Base-by-base conservation (phyloP, 1,140 invertebrate genomes). In the Hycleus phaleratus region DNA sequence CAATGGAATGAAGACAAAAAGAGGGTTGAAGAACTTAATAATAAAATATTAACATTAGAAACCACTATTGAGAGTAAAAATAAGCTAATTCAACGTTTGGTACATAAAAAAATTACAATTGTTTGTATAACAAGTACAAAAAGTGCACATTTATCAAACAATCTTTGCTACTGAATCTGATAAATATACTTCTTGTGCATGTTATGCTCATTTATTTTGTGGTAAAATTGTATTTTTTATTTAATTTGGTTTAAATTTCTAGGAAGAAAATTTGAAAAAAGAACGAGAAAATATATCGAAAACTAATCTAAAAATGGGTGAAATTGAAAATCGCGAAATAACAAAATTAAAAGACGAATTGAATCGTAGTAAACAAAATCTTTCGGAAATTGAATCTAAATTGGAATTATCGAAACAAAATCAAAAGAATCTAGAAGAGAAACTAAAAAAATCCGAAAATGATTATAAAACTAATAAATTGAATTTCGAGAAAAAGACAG, bases 391-490 rank as follows among this genome's bases (percentile, higher is more conserved):
- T 2, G 81, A 80, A 60, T 78, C 82, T 49, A 84, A 86, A 64
- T 68, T 85, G 39, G 80, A 88, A 85, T 66, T 75, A 82, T 26
- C 82, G 78, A 74, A 82, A 75, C 73, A 81, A 76, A 71, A 76
- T 26, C 77, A 65, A 75, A 82, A 76, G 76, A 82, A 48, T 57
- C 73, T 25, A 62, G 79, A 74, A 46, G 74, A 82, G 64, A 78
- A 82, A 75, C 65, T 73, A 65, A 69, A 78, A 70, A 76, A 75
- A 71, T 47, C 77, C 71, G 72, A 80, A 71, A 66, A 78, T 63
- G 75, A 83, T 70, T 70, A 77, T 65, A 63, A 77, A 61, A 77
- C 80, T 55, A 75, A 78, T 56, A 77, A 75, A 59, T 71, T 77
- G 9, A 73, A 83, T 50, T 77, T 82, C 70, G 78, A 82, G 68